Evolutionary conservation across 2,888 invertebrate species (phyloP).

Genomic region (Apocheima hispidaria): DNA sequence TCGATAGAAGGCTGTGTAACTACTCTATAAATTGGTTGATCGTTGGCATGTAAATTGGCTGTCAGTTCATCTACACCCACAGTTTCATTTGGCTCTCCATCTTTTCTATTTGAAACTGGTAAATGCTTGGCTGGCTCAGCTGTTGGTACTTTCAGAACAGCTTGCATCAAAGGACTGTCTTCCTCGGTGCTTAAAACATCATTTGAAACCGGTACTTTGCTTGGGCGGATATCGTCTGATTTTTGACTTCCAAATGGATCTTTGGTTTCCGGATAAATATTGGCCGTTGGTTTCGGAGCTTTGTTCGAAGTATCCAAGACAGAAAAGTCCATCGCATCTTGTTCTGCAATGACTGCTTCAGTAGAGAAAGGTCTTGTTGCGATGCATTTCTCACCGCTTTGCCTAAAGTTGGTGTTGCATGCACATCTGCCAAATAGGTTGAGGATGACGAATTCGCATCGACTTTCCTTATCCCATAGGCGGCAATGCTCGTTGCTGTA

Average conservation of each 20-base stretch:
- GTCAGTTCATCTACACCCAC: conserved; percentile 76
- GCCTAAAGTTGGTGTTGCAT: conserved; percentile 89
- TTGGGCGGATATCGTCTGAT: conserved; percentile 67
- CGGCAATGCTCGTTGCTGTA: conserved; percentile 96
- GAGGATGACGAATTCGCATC: conserved; percentile 95
- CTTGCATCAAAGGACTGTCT: conserved; percentile 77
- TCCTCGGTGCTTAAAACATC: conserved; percentile 75
- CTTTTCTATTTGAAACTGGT: conserved; percentile 68
- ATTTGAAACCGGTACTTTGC: conserved; percentile 69
- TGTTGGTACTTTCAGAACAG: conserved; percentile 74
- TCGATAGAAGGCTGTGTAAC: conserved; percentile 79
- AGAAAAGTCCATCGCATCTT: conserved; percentile 52
- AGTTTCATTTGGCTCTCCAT: conserved; percentile 75
- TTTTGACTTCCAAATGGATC: conserved; percentile 44
- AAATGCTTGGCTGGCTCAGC: conserved; percentile 68
- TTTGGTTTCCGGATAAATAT: conserved; percentile 43
- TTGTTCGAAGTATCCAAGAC: conserved; percentile 52
- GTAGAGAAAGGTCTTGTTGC: conserved; percentile 70
- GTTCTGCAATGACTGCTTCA: conserved; percentile 75
- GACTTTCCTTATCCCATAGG: conserved; percentile 92
- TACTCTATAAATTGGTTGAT: conserved; percentile 80
- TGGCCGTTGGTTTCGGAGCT: conserved; percentile 56
- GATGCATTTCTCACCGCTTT: conserved; percentile 88
- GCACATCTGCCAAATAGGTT: conserved; percentile 95
- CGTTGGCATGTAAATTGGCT: conserved; percentile 79